phyloP scores from a whole-genome alignment of 2,113 vertebrate genomes.

The Poeciliopsis prolifica region DNA sequence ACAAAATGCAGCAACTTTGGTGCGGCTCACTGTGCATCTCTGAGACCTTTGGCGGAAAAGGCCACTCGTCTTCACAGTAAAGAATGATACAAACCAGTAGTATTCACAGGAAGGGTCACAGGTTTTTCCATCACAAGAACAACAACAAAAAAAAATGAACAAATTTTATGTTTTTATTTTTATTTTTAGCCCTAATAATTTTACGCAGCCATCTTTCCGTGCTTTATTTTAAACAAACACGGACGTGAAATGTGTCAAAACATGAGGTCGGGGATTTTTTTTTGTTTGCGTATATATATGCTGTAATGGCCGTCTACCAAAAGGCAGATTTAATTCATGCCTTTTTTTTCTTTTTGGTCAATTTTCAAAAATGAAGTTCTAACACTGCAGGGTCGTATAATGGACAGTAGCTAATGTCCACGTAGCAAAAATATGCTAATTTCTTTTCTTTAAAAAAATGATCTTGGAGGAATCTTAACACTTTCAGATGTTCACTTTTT shows the following conservation, averaged over 20 bases:
- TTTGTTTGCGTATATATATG: background rate
- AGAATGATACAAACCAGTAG: constrained; percentile 12
- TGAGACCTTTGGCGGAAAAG: constrained; percentile 22
- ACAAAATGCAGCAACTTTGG: constrained; percentile 19
- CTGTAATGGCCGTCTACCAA: background rate
- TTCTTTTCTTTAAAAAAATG: background rate
- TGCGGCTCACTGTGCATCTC: constrained; percentile 17
- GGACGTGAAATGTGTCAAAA: background rate
- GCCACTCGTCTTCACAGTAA: constrained; percentile 35
- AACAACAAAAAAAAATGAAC: background rate
- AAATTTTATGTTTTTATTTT: no score
- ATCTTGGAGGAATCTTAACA: background rate
- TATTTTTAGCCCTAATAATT: background rate
- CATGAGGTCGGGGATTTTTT: background rate
- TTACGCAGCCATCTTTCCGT: no score
- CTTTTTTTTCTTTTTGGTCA: background rate
- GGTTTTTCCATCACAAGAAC: constrained; percentile 48
- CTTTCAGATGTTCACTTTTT: background rate
- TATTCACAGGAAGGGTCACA: constrained; percentile 15
- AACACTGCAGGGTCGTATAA: background rate
- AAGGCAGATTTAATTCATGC: background rate
- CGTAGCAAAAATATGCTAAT: background rate
- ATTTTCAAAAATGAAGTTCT: background rate
- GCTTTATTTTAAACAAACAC: background rate
- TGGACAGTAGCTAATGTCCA: background rate